Conservation (phyloP, 1,140 invertebrate genomes). For the Ceratitis capitata region DNA sequence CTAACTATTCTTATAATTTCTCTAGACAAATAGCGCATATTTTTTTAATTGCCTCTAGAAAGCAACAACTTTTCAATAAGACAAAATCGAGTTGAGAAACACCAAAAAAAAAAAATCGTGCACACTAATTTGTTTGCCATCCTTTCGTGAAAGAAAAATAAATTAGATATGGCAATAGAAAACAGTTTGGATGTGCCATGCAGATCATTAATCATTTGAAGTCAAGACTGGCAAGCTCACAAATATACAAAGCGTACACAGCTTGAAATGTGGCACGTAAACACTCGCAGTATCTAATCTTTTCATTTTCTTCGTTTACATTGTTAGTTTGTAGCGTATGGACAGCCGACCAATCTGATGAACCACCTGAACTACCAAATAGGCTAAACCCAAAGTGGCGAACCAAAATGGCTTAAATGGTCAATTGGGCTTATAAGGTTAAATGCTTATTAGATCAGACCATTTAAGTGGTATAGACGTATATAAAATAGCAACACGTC, state of each 20-base stretch:
- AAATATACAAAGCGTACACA: background rate
- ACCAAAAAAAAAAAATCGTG: background rate
- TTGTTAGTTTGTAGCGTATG: too few species aligned
- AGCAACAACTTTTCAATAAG: too few species aligned
- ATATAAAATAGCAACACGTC: background rate
- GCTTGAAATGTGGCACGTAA: background rate
- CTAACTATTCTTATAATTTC: too few species aligned
- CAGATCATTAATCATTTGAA: constrained; percentile 21
- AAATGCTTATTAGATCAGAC: constrained; percentile 23
- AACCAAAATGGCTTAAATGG: constrained; percentile 28
- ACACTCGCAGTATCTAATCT: too few species aligned
- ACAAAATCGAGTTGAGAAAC: too few species aligned
- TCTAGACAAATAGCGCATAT: too few species aligned
- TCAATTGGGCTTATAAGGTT: constrained; percentile 28
- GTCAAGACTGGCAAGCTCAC: background rate
- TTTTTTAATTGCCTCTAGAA: too few species aligned
- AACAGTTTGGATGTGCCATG: background rate
- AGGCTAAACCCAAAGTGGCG: background rate
- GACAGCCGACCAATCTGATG: background rate
- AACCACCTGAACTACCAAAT: background rate
- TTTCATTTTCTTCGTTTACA: too few species aligned
- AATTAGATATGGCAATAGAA: constrained; percentile 30
- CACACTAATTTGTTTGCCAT: background rate
- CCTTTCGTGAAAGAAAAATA: background rate
- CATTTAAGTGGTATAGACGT: background rate